Conservation (phyloP, 2,797 vertebrate species). For the Channallabes apus region DNA sequence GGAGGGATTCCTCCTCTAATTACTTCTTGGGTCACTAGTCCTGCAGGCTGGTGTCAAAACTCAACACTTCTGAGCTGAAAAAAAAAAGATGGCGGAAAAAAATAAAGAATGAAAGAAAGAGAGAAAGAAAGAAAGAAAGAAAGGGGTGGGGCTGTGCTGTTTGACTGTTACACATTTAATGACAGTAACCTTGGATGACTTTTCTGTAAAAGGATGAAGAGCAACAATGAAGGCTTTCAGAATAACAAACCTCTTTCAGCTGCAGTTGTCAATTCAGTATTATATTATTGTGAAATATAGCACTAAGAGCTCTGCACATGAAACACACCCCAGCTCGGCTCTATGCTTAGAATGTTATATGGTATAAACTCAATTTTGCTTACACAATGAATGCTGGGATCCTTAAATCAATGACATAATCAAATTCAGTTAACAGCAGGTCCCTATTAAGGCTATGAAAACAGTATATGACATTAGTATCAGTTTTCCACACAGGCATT, state of each 20-base stretch:
- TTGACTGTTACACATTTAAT: constrained; percentile 66
- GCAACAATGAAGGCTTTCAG: constrained; percentile 51
- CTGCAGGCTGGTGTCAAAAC: constrained; percentile 84
- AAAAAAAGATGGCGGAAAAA: constrained; percentile 47
- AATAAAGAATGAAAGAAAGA: constrained; percentile 45
- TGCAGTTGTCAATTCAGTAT: neutral
- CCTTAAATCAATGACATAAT: neutral
- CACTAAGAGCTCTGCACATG: neutral
- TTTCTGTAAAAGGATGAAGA: constrained; percentile 60
- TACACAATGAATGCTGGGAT: neutral
- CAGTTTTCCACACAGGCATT: neutral
- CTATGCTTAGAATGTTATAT: neutral
- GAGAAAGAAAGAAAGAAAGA: neutral
- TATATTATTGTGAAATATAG: neutral
- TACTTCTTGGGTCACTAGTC: constrained; percentile 90
- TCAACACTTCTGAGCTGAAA: constrained; percentile 79
- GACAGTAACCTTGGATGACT: constrained; percentile 67
- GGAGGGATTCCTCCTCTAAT: constrained; percentile 87
- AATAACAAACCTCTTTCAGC: neutral
- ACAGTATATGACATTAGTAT: neutral
- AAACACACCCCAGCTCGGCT: neutral
- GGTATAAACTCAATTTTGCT: neutral
- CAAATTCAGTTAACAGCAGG: neutral
- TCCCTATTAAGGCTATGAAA: neutral
- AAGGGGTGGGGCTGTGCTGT: neutral